Conservation (phyloP, 2,113 vertebrate species). For the Physeter macrocephalus region DNA sequence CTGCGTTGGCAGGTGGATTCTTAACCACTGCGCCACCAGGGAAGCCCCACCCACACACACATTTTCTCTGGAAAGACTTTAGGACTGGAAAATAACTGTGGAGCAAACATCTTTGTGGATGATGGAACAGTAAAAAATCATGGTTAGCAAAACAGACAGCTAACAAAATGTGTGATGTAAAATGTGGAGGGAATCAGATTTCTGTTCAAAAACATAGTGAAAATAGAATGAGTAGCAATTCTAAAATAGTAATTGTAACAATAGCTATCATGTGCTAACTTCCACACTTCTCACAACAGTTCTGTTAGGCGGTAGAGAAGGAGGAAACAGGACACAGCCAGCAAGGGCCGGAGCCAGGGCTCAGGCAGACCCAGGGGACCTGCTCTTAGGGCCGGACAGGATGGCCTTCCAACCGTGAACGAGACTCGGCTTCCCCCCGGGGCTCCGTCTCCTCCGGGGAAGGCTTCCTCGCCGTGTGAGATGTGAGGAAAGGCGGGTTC, state of each 20-base stretch:
- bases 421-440: neutral
- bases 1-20: too few species aligned
- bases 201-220: neutral
- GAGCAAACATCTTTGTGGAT: neutral
- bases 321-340: neutral
- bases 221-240: neutral
- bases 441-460: neutral
- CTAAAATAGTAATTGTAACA: neutral
- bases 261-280: neutral
- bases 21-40: too few species aligned
- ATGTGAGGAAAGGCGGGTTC: neutral
- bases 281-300: neutral
- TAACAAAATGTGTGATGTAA: neutral
- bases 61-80: neutral
- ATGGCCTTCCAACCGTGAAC: neutral
- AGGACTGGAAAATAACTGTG: neutral
- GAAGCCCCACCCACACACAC: neutral
- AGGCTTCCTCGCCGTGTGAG: neutral
- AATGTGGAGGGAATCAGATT: neutral
- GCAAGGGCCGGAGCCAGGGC: neutral
- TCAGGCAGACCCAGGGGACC: neutral
- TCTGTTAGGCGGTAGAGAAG: neutral
- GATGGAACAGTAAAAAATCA: neutral
- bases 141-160: neutral
- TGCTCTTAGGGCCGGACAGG: neutral